A percentile compares a stretch with the other conserved stretches of the same genome.
Conservation (phyloP, 2,888 invertebrate genomes). For the Strigamia crassipes region DNA sequence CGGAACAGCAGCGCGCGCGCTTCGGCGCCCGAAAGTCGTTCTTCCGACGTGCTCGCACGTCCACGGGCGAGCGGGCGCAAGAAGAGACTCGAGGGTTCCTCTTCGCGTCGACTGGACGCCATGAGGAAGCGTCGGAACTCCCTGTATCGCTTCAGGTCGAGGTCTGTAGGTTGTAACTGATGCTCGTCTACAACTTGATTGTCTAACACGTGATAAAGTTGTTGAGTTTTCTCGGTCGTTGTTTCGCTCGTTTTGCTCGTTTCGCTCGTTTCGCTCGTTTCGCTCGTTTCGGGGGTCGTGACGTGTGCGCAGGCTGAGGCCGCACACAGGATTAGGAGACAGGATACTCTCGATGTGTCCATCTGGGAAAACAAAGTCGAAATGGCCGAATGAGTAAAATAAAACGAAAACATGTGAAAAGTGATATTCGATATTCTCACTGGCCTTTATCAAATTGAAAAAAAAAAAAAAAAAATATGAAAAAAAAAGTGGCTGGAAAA, state of each 20-base stretch:
- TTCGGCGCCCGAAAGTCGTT: neutral
- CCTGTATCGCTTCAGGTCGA: neutral
- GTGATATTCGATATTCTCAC: slow-evolving; percentile 25
- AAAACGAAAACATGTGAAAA: slow-evolving; percentile 24
- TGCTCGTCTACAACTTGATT: neutral
- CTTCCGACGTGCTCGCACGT: neutral
- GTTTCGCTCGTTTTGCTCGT: neutral
- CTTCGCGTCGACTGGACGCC: neutral
- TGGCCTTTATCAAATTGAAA: neutral
- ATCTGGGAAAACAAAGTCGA: neutral
- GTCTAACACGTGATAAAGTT: neutral
- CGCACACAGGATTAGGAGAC: neutral
- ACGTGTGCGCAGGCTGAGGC: neutral
- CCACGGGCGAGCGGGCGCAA: neutral
- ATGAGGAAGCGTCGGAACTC: neutral
- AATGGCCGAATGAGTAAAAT: neutral
- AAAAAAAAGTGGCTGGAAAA: slow-evolving; percentile 2
- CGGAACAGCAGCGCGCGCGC: slow-evolving; percentile 18
- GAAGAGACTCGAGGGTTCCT: neutral
- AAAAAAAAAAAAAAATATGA: too few species aligned
- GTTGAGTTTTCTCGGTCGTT: neutral
- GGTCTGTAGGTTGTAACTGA: neutral
- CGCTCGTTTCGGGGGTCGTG: neutral
- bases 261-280: neutral
- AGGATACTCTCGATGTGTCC: neutral